phyloP scores from a whole-genome alignment of 2,888 invertebrate genomes.

The Nomada fucata region DNA sequence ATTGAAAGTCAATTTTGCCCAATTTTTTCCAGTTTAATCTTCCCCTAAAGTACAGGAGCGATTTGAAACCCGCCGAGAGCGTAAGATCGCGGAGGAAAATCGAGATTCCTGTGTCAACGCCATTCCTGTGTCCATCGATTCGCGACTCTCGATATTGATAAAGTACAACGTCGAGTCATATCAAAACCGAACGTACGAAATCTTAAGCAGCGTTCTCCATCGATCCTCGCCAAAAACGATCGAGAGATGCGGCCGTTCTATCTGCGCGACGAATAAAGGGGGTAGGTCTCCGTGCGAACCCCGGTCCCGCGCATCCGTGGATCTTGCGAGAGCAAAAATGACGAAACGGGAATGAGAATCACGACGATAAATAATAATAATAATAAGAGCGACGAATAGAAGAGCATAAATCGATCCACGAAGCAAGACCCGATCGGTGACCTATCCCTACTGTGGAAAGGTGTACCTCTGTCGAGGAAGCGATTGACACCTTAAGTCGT shows the following conservation, averaged over 20 bases:
- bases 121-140: constrained; percentile 20
- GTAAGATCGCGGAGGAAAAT: background rate
- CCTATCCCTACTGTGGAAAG: constrained; percentile 56
- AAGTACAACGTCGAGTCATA: constrained; percentile 70
- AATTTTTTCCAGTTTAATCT: too few species aligned
- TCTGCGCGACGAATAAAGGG: constrained; percentile 48
- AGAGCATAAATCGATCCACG: background rate
- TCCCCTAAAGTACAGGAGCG: too few species aligned
- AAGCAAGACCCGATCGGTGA: constrained; percentile 29
- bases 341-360: background rate
- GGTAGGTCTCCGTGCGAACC: constrained; percentile 34
- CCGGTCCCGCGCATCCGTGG: background rate
- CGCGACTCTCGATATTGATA: constrained; percentile 47
- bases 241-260: constrained; percentile 61
- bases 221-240: constrained; percentile 39
- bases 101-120: background rate
- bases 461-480: constrained; percentile 78
- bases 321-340: background rate
- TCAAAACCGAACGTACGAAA: constrained; percentile 58
- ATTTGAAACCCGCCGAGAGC: too few species aligned
- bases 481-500: constrained; percentile 78
- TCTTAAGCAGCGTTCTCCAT: constrained; percentile 31
- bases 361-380: background rate
- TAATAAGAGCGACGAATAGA: background rate
- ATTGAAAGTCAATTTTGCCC: too few species aligned